Evolutionary conservation across 2,888 invertebrate genomes (phyloP), one percentile per base, ranked within the genome.

Genomic region (Pteria penguin): DNA sequence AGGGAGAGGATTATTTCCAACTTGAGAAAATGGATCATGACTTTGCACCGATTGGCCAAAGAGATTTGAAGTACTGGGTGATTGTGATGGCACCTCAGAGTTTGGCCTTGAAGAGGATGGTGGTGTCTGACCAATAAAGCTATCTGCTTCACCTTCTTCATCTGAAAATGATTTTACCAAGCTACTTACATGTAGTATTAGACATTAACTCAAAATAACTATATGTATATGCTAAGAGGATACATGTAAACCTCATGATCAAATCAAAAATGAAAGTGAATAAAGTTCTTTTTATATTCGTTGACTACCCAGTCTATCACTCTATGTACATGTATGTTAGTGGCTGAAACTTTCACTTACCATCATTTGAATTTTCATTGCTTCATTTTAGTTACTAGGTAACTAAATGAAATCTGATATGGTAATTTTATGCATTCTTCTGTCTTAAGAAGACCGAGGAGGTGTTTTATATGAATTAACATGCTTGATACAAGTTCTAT

Each of bases 71-170:
- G 68, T 45, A 33, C 55, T 32, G 33, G 55, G 68, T 5, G 33
- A 22, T 18, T 24, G 31, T 24, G 52, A n/a, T 4, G 55, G 33
- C 4, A 22, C 18, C 22, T 24, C 22, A 11, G 32, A 45, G 8
- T 8, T 14, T 60, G 45, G 60, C 24, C 54, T 71, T 45, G 79
- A 58, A n/a, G 66, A 63, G 24, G 78, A 70, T 4, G 85, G 83
- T 24, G 88, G 86, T 32, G 84, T 81, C 78, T 91, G 91, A 18
- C 91, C 91, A 54, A 91, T 87, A 87, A 91, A 91, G 81, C 90
- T 91, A 82, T 90, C 91, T 36, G 87, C 91, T 78, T 91, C 90
- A 26, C 87, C 90, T 85, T 94, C 94, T 79, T 90, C 90, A 79
- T 88, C 90, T 90, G 82, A 26, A 84, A 72, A 68, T 60, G 33